phyloP scores from a whole-genome alignment of 2,113 vertebrate species.

The Cynopterus brachyotis region DNA sequence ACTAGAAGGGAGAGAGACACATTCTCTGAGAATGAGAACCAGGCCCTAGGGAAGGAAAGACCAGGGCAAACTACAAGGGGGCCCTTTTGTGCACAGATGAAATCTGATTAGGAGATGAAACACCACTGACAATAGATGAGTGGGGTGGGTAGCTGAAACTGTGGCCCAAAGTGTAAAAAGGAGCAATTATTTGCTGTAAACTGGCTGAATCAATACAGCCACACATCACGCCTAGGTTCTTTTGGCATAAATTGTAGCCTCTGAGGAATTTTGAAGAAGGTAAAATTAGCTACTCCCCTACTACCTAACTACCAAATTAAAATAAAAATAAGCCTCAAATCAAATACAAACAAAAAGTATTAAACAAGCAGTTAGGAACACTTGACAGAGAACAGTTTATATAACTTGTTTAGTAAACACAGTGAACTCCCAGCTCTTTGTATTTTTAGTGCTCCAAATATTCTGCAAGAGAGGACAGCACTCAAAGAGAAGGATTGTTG shows the following conservation, averaged over 20 bases:
- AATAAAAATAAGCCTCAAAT: neutral
- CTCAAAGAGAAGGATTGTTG: neutral
- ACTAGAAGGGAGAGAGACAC: neutral
- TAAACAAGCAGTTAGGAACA: neutral
- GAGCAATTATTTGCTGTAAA: neutral
- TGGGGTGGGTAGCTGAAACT: neutral
- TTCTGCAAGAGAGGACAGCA: neutral
- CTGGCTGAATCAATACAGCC: neutral
- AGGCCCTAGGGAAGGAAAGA: neutral
- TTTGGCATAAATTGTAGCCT: neutral
- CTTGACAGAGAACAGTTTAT: neutral
- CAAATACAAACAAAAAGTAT: neutral
- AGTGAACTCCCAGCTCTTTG: neutral
- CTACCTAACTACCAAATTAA: neutral
- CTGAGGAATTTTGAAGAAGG: neutral
- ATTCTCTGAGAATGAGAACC: neutral
- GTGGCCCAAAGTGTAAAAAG: neutral
- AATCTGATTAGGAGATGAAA: neutral
- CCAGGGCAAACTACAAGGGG: neutral
- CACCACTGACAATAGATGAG: fast-evolving
- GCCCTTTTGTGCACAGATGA: neutral
- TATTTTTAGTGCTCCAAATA: neutral
- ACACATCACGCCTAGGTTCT: neutral
- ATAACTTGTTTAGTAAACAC: neutral
- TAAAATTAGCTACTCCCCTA: neutral